phyloP scores from a whole-genome alignment of 2,797 vertebrate genomes.

The Paratrypauchen microcephalus region DNA sequence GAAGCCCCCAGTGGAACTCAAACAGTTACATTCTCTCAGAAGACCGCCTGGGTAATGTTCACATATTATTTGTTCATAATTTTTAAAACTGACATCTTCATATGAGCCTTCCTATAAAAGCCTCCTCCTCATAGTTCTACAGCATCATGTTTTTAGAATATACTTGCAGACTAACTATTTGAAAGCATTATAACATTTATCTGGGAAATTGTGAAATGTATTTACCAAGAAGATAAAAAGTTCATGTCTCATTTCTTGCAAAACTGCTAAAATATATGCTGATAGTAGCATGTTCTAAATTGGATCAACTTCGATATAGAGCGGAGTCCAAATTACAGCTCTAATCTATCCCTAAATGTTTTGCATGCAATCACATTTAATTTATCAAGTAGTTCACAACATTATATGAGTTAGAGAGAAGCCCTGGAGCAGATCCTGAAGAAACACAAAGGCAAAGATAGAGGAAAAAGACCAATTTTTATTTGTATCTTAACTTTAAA shows the following conservation, averaged over 20 bases:
- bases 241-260: neutral
- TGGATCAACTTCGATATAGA: neutral
- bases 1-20: conserved; percentile 81
- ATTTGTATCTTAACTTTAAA: too few relatives aligned
- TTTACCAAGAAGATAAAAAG: neutral
- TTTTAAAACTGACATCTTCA: neutral
- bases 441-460: neutral
- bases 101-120: neutral
- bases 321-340: neutral
- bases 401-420: neutral
- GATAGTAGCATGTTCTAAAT: neutral
- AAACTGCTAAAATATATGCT: neutral
- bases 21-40: conserved; percentile 81
- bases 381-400: neutral
- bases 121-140: neutral
- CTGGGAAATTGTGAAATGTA: conserved; percentile 5
- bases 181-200: neutral
- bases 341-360: neutral
- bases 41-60: conserved; percentile 80
- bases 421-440: neutral
- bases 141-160: neutral
- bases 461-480: neutral
- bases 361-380: neutral
- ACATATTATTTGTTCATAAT: neutral
- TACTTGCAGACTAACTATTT: neutral